Percentiles rank a stretch among this genome's conserved stretches.
Evolutionary conservation across 2,113 vertebrate genomes (phyloP).

Genomic region (Hoplias malabaricus): DNA sequence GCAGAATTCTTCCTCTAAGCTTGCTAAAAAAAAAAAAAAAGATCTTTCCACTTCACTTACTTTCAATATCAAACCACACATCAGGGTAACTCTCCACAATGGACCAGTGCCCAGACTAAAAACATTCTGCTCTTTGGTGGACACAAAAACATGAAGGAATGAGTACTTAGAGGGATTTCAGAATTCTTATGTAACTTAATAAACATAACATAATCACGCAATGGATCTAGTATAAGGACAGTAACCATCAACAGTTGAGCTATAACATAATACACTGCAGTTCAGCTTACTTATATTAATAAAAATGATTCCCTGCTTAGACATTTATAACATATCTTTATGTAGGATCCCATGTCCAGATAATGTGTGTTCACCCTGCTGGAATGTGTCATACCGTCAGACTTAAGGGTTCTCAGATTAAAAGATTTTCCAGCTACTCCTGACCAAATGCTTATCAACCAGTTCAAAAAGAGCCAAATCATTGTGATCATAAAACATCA

Average conservation of each 20-base stretch:
- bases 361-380: too few relatives aligned
- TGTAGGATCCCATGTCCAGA: too few relatives aligned
- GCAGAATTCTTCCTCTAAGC: background rate
- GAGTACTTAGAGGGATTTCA: background rate
- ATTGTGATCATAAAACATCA: background rate
- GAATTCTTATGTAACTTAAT: background rate
- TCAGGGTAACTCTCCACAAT: background rate
- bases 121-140: background rate
- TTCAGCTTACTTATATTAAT: too few relatives aligned
- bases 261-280: too few relatives aligned
- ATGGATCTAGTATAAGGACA: too few relatives aligned
- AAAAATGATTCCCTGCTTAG: too few relatives aligned
- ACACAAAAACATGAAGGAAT: background rate
- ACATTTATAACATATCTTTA: too few relatives aligned
- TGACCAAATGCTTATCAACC: too few relatives aligned
- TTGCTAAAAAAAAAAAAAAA: conserved; percentile 8
- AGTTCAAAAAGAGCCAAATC: too few relatives aligned
- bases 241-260: too few relatives aligned
- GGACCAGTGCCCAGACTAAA: background rate
- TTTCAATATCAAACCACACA: conserved; percentile 10
- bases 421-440: background rate
- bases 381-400: background rate
- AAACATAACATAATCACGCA: too few relatives aligned
- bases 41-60: background rate
- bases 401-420: background rate